Evolutionary conservation across 2,797 vertebrate genomes (phyloP).

Genomic region (Heliangelus exortis): DNA sequence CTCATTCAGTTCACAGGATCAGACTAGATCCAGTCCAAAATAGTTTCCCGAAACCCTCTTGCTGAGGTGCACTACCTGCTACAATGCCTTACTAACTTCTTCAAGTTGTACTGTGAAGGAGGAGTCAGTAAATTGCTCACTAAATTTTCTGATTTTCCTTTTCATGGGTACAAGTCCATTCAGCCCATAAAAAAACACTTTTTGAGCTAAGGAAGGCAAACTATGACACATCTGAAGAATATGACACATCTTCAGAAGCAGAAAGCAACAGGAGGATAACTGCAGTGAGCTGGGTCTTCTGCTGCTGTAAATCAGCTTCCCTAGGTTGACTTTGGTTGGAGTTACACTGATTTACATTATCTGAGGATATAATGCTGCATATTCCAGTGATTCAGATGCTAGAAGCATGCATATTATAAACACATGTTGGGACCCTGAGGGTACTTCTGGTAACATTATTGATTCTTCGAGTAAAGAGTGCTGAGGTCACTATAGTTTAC

Average conservation of each 20-base stretch:
- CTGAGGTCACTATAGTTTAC: constrained; percentile 16
- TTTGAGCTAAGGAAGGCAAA: background rate
- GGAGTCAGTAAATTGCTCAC: background rate
- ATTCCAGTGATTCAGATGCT: constrained; percentile 47
- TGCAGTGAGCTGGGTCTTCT: background rate
- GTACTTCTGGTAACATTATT: constrained; percentile 33
- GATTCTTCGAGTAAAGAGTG: background rate
- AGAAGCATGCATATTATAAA: constrained; percentile 43
- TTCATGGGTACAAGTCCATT: background rate
- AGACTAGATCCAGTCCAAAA: background rate
- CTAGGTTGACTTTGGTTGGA: background rate
- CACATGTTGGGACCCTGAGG: constrained; percentile 40
- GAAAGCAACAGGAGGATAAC: background rate
- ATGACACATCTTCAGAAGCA: background rate
- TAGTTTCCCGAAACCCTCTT: background rate
- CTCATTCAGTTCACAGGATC: background rate
- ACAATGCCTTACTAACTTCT: background rate
- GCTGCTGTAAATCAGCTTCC: background rate
- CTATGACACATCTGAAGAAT: background rate
- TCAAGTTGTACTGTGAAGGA: background rate
- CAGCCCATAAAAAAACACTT: background rate
- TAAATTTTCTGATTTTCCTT: background rate
- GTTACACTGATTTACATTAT: constrained; percentile 22
- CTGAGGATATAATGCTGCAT: constrained; percentile 6
- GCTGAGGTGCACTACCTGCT: background rate